These are phyloP conservation scores for Eupithecia insigniata DNA, from an alignment of 2,888 invertebrate genomes.

Conservation along the genomic window DNA sequence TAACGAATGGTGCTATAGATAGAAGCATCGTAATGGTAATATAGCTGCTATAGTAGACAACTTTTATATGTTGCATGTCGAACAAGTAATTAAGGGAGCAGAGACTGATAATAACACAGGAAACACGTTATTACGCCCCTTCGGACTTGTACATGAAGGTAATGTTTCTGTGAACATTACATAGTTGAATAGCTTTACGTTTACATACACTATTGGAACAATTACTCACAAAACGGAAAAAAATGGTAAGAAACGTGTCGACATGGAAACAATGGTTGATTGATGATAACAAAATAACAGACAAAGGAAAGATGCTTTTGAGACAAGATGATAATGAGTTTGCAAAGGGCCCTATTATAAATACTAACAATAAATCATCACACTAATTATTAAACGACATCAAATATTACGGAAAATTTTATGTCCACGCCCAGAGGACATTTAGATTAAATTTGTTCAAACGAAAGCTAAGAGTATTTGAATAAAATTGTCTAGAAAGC, in stretches of 20 bases:
- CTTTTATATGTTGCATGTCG: constrained; percentile 42
- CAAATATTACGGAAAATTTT: not conserved
- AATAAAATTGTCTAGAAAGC: not conserved
- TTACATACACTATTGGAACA: not conserved
- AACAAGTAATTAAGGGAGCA: constrained; percentile 56
- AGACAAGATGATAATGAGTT: not conserved
- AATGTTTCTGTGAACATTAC: constrained; percentile 18
- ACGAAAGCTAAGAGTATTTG: too few species aligned
- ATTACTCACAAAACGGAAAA: not conserved
- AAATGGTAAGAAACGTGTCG: not conserved
- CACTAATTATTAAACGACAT: not conserved
- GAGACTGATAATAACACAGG: constrained; percentile 59
- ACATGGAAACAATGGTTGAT: constrained; percentile 5
- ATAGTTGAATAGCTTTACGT: constrained; percentile 2
- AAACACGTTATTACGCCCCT: constrained; percentile 59
- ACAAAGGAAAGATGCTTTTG: not conserved
- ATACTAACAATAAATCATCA: too few species aligned
- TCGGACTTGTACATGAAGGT: constrained; percentile 36
- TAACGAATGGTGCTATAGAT: not conserved
- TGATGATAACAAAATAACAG: not conserved
- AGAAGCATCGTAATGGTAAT: constrained; percentile 14
- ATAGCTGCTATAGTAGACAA: constrained; percentile 6
- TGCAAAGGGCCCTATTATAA: not conserved
- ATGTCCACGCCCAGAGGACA: not conserved
- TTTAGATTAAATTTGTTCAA: too few species aligned